Conservation (phyloP, 2,888 invertebrate genomes). For the Synergus umbraculus region DNA sequence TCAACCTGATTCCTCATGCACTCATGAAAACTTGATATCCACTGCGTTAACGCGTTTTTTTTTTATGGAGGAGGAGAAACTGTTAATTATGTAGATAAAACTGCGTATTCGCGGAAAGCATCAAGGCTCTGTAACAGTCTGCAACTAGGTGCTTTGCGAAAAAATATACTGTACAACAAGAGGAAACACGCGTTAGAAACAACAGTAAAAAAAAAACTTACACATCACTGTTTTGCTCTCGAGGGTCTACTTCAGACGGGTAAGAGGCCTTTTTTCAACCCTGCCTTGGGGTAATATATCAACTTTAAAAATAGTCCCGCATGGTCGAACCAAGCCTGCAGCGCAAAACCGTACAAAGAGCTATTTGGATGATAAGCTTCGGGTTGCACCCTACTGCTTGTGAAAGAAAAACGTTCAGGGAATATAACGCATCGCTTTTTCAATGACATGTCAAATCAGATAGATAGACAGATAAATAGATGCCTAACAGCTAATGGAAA, state of each 20-base stretch:
- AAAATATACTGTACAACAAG: not conserved
- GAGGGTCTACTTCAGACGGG: slow-evolving; percentile 43
- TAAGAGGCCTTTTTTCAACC: slow-evolving; percentile 39
- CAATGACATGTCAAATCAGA: not conserved
- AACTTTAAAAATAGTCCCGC: slow-evolving; percentile 50
- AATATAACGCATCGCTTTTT: not conserved
- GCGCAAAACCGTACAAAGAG: not conserved
- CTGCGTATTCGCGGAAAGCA: not conserved
- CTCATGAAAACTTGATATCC: slow-evolving; percentile 29
- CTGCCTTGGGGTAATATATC: slow-evolving; percentile 46
- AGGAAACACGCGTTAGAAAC: not conserved
- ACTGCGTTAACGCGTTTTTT: not conserved
- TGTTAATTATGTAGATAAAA: slow-evolving; percentile 17
- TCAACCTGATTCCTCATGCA: slow-evolving; percentile 2
- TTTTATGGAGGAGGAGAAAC: not conserved
- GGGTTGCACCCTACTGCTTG: not conserved
- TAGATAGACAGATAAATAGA: no score
- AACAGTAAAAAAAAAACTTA: slow-evolving; percentile 16
- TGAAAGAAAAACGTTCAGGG: slow-evolving; percentile 13
- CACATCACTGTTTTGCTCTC: not conserved
- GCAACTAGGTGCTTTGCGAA: slow-evolving; percentile 6
- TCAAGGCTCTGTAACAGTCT: not conserved
- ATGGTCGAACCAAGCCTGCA: not conserved
- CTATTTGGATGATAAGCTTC: slow-evolving; percentile 21
- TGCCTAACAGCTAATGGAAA: no score